A percentile compares a stretch with the other conserved stretches of the same genome.
These are phyloP conservation scores for Dendrolimus kikuchii DNA, from an alignment of 1,140 invertebrate species.

Conservation along the genomic window DNA sequence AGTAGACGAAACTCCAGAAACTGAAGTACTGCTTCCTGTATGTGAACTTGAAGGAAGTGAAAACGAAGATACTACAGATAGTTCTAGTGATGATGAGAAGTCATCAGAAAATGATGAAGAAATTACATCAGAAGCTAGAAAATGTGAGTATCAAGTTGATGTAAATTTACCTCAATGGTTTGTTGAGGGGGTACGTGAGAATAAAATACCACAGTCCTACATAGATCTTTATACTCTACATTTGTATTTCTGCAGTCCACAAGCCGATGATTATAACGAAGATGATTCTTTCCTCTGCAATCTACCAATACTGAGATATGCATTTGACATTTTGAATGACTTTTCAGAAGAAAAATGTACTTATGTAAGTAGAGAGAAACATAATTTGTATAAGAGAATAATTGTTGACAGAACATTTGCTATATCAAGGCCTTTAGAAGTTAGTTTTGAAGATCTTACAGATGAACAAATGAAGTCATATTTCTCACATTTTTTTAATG, in stretches of 20 bases:
- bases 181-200: conserved; percentile 73
- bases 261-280: conserved; percentile 80
- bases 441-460: conserved; percentile 47
- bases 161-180: conserved; percentile 77
- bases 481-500: conserved; percentile 62
- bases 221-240: conserved; percentile 78
- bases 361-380: conserved; percentile 47
- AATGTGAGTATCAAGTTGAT: conserved; percentile 11
- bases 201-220: conserved; percentile 75
- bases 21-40: conserved; percentile 11
- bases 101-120: conserved; percentile 16
- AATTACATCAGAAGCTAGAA: conserved; percentile 8
- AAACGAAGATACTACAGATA: conserved; percentile 7
- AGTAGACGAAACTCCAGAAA: conserved; percentile 13
- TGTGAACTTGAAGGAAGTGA: conserved; percentile 17
- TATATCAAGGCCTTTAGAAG: conserved; percentile 44
- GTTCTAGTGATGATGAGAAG: conserved; percentile 21
- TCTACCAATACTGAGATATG: conserved; percentile 76
- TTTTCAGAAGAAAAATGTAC: conserved; percentile 47
- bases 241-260: conserved; percentile 78
- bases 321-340: conserved; percentile 76
- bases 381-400: conserved; percentile 38
- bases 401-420: conserved; percentile 35
- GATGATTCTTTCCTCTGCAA: conserved; percentile 75
- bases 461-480: conserved; percentile 41